Evolutionary conservation across 2,797 vertebrate genomes (phyloP), one percentile per base, ranked within the genome.

Genomic region (Epinephelus malabaricus): DNA sequence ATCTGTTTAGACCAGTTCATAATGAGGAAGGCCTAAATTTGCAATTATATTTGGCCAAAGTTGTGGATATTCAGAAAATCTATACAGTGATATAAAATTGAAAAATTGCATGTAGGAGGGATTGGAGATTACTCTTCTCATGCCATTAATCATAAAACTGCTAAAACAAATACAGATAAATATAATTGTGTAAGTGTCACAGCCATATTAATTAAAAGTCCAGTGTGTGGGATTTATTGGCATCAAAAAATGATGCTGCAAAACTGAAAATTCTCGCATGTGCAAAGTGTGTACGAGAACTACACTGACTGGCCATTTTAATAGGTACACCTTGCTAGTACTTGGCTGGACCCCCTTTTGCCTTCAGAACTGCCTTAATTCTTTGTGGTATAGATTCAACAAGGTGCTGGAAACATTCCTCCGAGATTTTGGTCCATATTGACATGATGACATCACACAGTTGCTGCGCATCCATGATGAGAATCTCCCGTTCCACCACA

Each of bases 391-490:
- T 34, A 34, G 34, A 34, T 34, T 8, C 34, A 34, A 34, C 7
- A 8, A 34, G 34, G 1, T 34, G 6, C 34, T 34, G 6, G 7
- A 34, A 34, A 34, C 34, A 34, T 34, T 34, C 34, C 34, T 34
- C 6, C 0, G 34, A 34, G 34, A 34, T 7, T 34, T 34, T 8
- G 69, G 21, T 76, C 70, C 80, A 73, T 60, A 73, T 67, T 79
- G 71, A 83, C 75, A 69, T 74, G 75, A 89, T 59, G 21, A 53
- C 65, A 78, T 89, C 73, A 78, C 10, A 0, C 78, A 83, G 66
- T 73, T 90, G 74, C 60, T 77, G 80, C 79, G 89, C 84, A 88
- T 92, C 83, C 58, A 86, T 85, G 59, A 90, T 87, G 76, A 0
- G 1, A 89, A 81, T 88, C 70, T 92, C 79, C 49, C 30, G 2